These are phyloP conservation scores for Catocala fraxini DNA, from an alignment of 2,888 invertebrate genomes.

Conservation along the genomic window DNA sequence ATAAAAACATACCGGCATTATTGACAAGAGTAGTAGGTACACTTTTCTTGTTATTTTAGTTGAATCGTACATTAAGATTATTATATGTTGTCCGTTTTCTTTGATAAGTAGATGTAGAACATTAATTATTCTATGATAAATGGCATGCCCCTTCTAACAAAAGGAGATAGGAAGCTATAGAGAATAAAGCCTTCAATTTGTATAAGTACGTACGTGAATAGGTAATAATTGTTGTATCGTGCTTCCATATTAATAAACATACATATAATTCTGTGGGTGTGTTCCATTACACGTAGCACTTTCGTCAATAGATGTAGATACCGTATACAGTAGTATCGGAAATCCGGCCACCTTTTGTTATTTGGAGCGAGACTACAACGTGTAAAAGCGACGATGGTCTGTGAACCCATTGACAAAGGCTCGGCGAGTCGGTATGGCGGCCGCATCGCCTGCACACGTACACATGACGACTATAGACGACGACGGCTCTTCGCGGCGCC, in stretches of 20 bases:
- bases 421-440: constrained; percentile 67
- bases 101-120: too few species aligned
- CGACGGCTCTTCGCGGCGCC: constrained; percentile 44
- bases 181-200: too few species aligned
- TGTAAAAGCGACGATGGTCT: constrained; percentile 73
- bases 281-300: constrained; percentile 40
- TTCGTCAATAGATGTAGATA: constrained; percentile 53
- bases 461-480: constrained; percentile 46
- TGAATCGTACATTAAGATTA: too few species aligned
- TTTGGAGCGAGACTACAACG: constrained; percentile 79
- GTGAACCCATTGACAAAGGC: constrained; percentile 76
- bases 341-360: constrained; percentile 80
- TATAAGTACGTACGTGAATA: too few species aligned
- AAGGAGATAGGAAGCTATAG: too few species aligned
- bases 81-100: too few species aligned
- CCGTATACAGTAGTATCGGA: constrained; percentile 65
- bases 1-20: too few species aligned
- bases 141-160: too few species aligned
- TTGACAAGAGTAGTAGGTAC: too few species aligned
- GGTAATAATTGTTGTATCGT: constrained; percentile 7
- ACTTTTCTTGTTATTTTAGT: too few species aligned
- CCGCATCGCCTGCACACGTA: constrained; percentile 62
- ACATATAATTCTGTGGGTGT: constrained; percentile 30
- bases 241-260: constrained; percentile 16
- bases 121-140: too few species aligned